Conservation (phyloP, 2,113 vertebrate species). For the Pogonocichla stellata region DNA sequence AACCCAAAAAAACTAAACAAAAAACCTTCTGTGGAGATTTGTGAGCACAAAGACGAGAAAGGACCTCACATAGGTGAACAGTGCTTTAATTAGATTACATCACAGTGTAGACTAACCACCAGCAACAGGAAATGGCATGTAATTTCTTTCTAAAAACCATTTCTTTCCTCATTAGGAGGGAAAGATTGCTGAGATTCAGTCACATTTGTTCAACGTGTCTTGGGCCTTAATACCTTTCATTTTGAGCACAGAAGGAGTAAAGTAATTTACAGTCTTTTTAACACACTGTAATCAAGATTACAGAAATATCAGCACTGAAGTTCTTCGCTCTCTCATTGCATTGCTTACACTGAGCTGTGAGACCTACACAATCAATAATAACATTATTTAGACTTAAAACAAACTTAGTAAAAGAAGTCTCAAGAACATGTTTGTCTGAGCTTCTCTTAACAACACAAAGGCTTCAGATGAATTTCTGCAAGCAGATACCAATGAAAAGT, state of each 20-base stretch:
- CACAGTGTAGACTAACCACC: neutral
- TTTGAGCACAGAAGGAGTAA: neutral
- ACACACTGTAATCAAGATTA: neutral
- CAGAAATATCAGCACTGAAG: neutral
- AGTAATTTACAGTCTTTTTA: neutral
- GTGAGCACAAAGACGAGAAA: neutral
- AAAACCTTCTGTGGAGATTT: neutral
- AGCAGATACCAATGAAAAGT: neutral
- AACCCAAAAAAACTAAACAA: neutral
- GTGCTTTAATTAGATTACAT: neutral
- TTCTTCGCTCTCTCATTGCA: neutral
- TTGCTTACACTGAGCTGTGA: neutral
- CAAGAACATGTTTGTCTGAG: neutral
- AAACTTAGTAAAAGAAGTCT: neutral
- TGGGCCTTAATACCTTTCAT: neutral
- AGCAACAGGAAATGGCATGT: neutral
- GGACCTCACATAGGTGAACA: neutral
- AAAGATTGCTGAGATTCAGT: neutral
- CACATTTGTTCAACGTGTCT: neutral
- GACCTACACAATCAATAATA: neutral
- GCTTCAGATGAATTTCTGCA: neutral
- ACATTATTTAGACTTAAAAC: neutral
- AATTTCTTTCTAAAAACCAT: neutral
- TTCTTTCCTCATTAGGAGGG: neutral
- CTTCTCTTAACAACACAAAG: neutral